Percentiles rank a stretch among this genome's conserved stretches.
These are phyloP conservation scores for Danio tinwini DNA, from an alignment of 2,797 vertebrate genomes.

Conservation along the genomic window DNA sequence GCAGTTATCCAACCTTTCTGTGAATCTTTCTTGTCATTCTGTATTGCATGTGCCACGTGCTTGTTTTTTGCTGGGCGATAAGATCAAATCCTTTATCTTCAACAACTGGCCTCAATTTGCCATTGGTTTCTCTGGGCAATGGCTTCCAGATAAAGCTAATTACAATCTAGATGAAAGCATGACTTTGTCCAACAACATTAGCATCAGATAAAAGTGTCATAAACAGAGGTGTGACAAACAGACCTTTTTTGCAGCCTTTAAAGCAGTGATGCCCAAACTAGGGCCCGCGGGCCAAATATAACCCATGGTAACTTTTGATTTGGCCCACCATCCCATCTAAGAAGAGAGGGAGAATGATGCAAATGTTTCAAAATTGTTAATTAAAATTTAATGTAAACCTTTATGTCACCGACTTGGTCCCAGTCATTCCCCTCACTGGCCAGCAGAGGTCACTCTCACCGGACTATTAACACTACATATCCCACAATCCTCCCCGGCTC, in stretches of 20 bases:
- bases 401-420: too few species aligned
- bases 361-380: too few species aligned
- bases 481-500: too few species aligned
- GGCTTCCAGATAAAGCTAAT: constrained; percentile 52
- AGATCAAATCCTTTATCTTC: constrained; percentile 50
- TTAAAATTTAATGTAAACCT: too few species aligned
- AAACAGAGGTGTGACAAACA: not conserved
- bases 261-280: too few species aligned
- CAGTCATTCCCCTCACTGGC: too few species aligned
- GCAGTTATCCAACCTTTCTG: not conserved
- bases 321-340: too few species aligned
- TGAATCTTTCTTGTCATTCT: not conserved
- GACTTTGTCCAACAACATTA: constrained; percentile 34
- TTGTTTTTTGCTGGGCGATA: constrained; percentile 28
- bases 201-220: constrained; percentile 40
- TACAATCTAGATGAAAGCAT: constrained; percentile 24
- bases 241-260: not conserved
- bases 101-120: constrained; percentile 29
- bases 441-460: too few species aligned
- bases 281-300: too few species aligned
- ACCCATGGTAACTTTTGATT: too few species aligned
- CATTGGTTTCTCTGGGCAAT: constrained; percentile 6
- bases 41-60: not conserved
- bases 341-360: too few species aligned
- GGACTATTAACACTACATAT: too few species aligned